Conservation (phyloP, 2,797 vertebrate genomes). For the Adelosebastes latens region DNA sequence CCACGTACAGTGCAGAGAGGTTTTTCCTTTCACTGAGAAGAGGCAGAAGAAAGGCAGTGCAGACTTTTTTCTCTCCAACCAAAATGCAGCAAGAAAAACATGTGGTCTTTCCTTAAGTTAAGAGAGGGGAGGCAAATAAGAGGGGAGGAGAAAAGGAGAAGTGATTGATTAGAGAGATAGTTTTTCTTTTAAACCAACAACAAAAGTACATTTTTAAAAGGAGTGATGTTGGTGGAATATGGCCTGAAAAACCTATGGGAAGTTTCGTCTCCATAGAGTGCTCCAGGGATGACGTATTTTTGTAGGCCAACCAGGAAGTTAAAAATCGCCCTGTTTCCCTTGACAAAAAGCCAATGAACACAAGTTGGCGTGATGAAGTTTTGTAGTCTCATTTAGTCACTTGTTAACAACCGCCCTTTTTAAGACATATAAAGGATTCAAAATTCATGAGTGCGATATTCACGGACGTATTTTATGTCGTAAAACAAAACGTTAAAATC, state of each 20-base stretch:
- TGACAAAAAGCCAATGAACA: no score
- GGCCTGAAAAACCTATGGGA: not conserved
- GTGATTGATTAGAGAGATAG: not conserved
- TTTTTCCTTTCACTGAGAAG: slow-evolving; percentile 27
- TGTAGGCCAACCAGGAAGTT: no score
- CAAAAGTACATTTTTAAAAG: not conserved
- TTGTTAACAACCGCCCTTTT: no score
- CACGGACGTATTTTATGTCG: no score
- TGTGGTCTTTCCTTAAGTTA: not conserved
- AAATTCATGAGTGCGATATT: no score
- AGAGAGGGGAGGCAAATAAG: not conserved
- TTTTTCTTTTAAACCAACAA: not conserved
- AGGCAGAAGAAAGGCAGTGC: not conserved
- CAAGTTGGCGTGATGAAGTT: no score
- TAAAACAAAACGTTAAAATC: no score
- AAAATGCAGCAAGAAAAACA: not conserved
- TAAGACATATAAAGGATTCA: no score
- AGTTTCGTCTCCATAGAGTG: not conserved
- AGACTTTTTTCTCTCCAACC: slow-evolving; percentile 2
- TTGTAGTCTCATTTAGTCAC: no score
- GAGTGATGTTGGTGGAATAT: not conserved
- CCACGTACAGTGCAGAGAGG: not conserved
- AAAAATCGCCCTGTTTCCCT: no score
- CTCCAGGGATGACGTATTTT: no score
- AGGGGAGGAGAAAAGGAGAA: not conserved